Conservation (phyloP, 1,140 invertebrate genomes). For the Hirudo medicinalis region DNA sequence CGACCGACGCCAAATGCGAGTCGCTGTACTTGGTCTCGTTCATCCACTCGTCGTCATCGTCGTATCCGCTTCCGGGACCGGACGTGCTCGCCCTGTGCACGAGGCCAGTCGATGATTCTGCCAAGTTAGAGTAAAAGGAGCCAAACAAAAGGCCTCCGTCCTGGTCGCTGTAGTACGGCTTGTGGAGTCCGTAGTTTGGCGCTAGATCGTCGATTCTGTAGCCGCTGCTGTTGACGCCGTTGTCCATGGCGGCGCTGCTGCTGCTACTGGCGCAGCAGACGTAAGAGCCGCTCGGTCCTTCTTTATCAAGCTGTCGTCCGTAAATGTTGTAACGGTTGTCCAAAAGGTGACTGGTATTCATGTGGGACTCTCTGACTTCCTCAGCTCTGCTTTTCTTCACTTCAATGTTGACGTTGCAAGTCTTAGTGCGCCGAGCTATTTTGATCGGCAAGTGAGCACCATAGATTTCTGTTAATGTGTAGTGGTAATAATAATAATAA, state of each 20-base stretch:
- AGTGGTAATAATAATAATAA: too few relatives aligned
- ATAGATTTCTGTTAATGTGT: too few relatives aligned
- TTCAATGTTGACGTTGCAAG: too few relatives aligned
- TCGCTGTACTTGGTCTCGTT: conserved; percentile 12
- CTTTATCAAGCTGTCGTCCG: too few relatives aligned
- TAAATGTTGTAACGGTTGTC: too few relatives aligned
- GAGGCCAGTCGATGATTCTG: neutral
- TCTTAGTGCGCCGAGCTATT: too few relatives aligned
- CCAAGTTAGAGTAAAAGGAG: conserved; percentile 2
- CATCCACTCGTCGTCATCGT: conserved; percentile 10
- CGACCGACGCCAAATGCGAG: neutral
- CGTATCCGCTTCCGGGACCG: neutral
- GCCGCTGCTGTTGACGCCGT: neutral
- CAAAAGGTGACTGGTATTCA: too few relatives aligned
- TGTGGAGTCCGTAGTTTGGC: neutral
- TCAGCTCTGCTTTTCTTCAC: too few relatives aligned
- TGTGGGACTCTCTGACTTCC: too few relatives aligned
- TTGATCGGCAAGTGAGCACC: too few relatives aligned
- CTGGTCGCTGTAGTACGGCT: neutral
- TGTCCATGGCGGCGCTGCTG: conserved; percentile 1
- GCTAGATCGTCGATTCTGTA: neutral
- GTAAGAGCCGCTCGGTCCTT: too few relatives aligned
- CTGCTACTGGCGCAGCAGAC: neutral
- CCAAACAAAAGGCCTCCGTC: neutral
- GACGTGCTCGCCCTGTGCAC: neutral